These are phyloP conservation scores for Panzeria rudis DNA, from an alignment of 2,888 invertebrate species.

Conservation along the genomic window DNA sequence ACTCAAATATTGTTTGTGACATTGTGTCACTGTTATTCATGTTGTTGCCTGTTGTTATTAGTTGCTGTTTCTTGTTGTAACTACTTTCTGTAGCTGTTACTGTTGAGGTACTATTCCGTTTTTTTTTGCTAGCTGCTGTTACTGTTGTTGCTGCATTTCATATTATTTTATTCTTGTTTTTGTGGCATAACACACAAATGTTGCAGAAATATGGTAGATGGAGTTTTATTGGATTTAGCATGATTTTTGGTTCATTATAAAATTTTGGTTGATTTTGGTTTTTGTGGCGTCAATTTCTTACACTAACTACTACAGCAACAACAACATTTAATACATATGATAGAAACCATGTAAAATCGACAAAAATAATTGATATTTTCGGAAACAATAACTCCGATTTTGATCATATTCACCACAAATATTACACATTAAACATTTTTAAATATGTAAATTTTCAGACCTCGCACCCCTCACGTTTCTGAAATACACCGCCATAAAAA, in stretches of 20 bases:
- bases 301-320: constrained; percentile 29
- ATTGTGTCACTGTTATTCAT: constrained; percentile 69
- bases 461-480: too few relatives aligned
- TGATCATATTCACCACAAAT: too few relatives aligned
- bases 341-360: too few relatives aligned
- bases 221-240: constrained; percentile 25
- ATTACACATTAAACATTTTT: too few relatives aligned
- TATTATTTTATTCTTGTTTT: constrained; percentile 42
- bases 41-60: constrained; percentile 67
- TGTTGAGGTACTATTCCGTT: constrained; percentile 8
- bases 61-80: constrained; percentile 46
- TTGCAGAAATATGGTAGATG: constrained; percentile 46
- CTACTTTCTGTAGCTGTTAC: constrained; percentile 49
- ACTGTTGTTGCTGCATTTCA: constrained; percentile 33
- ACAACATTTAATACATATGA: not conserved
- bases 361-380: too few relatives aligned
- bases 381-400: too few relatives aligned
- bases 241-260: constrained; percentile 50
- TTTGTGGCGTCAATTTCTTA: constrained; percentile 57
- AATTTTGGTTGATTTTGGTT: constrained; percentile 28
- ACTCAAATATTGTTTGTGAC: constrained; percentile 67
- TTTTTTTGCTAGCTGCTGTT: constrained; percentile 9
- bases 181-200: constrained; percentile 65
- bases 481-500: too few relatives aligned
- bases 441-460: too few relatives aligned